Conservation (phyloP, 2,797 vertebrate genomes). For the Merluccius polli region DNA sequence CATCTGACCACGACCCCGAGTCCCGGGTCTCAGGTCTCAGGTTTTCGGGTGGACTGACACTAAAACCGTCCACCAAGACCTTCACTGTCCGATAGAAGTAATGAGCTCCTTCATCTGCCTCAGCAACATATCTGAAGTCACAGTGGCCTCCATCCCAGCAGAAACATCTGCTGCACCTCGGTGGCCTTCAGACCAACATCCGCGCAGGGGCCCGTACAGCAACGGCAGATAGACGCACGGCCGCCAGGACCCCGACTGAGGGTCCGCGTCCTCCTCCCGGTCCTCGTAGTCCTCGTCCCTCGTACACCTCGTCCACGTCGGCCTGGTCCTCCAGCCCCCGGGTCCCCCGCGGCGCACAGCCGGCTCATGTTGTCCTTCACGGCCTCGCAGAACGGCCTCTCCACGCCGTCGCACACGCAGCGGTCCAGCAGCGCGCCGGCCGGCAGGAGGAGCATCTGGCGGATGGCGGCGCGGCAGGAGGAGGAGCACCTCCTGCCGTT, state of each 20-base stretch:
- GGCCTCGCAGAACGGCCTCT: slow-evolving; percentile 80
- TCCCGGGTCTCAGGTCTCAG: not conserved
- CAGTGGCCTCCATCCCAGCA: not conserved
- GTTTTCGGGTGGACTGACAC: not conserved
- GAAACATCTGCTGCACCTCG: not conserved
- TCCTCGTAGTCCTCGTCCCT: slow-evolving; percentile 74
- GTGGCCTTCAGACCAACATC: slow-evolving; percentile 45
- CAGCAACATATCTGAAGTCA: not conserved
- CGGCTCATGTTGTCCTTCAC: slow-evolving; percentile 80
- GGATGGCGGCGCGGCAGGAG: slow-evolving; percentile 72
- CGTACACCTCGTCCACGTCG: slow-evolving; percentile 63
- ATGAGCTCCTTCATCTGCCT: not conserved
- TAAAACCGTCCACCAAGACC: not conserved
- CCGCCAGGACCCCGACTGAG: slow-evolving; percentile 37
- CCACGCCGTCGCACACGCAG: slow-evolving; percentile 77
- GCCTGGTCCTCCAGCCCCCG: slow-evolving; percentile 62
- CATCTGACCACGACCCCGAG: not conserved
- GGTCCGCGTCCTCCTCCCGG: slow-evolving; percentile 43
- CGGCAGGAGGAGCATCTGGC: slow-evolving; percentile 74
- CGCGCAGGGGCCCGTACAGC: slow-evolving; percentile 37
- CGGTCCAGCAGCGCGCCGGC: slow-evolving; percentile 71
- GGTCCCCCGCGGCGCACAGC: slow-evolving; percentile 71
- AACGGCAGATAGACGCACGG: slow-evolving; percentile 16
- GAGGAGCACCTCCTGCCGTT: slow-evolving; percentile 77
- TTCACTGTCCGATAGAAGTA: not conserved